Conservation (phyloP, 2,797 vertebrate species). For the Galago senegalensis region DNA sequence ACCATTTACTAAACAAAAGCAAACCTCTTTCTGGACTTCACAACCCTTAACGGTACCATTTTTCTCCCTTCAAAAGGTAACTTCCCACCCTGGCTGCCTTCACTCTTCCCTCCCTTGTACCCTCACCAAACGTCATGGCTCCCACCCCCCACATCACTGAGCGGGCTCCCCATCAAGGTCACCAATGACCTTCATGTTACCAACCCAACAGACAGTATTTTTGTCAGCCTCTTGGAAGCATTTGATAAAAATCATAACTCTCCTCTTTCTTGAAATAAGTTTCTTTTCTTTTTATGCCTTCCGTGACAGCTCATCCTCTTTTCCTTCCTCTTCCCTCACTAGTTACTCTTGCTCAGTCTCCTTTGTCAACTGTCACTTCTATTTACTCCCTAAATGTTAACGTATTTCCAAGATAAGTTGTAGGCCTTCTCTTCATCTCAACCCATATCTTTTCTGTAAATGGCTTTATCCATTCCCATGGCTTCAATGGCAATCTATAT, state of each 20-base stretch:
- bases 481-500: not conserved
- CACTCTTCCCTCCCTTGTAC: not conserved
- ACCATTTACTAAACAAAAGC: not conserved
- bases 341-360: not conserved
- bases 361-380: not conserved
- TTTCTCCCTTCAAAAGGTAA: conserved; percentile 23
- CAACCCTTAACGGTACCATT: not conserved
- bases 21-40: not conserved
- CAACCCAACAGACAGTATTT: not conserved
- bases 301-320: not conserved
- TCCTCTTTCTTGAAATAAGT: not conserved
- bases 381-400: conserved; percentile 30
- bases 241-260: not conserved
- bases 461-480: not conserved
- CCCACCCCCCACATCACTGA: not conserved
- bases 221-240: not conserved
- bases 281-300: conserved; percentile 12
- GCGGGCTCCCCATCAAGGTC: not conserved
- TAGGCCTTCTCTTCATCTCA: conserved; percentile 1
- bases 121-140: not conserved
- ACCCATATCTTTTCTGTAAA: not conserved
- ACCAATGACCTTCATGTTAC: not conserved
- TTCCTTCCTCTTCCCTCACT: not conserved
- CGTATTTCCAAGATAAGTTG: not conserved
- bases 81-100: not conserved